Conservation (phyloP, 2,888 invertebrate species). For the Agrotis clavis region DNA sequence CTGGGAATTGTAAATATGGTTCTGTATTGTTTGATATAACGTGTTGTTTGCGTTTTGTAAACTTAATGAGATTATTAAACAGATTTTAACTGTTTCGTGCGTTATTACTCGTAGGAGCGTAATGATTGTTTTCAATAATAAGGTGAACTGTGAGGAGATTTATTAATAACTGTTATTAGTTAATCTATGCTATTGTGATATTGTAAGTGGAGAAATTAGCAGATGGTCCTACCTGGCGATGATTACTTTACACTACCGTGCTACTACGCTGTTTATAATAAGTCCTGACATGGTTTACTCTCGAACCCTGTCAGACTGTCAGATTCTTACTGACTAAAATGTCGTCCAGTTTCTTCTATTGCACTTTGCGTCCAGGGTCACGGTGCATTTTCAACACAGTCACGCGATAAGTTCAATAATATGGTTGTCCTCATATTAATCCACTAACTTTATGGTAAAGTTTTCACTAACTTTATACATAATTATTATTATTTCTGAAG, state of each 20-base stretch:
- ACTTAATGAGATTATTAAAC: conserved; percentile 20
- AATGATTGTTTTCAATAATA: conserved; percentile 13
- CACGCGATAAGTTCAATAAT: too few relatives aligned
- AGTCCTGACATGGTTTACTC: too few relatives aligned
- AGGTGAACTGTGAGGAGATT: background rate
- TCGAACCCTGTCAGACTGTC: too few relatives aligned
- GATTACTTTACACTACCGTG: background rate
- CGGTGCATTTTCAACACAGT: too few relatives aligned
- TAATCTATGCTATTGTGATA: background rate
- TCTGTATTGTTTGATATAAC: conserved; percentile 45
- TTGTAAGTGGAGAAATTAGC: background rate
- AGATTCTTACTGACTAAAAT: too few relatives aligned
- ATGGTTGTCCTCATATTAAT: too few relatives aligned
- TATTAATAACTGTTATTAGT: conserved; percentile 6
- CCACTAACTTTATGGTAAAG: too few relatives aligned
- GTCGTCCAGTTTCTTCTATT: too few relatives aligned
- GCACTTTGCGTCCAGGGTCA: too few relatives aligned
- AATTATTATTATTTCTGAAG: background rate
- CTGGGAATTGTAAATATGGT: conserved; percentile 50
- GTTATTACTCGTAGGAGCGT: background rate
- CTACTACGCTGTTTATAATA: too few relatives aligned
- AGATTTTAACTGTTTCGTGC: background rate
- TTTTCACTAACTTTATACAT: too few relatives aligned
- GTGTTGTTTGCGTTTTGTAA: background rate
- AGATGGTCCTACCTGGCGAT: background rate